phyloP scores from a whole-genome alignment of 2,113 vertebrate species.

The Neotragus moschatus region DNA sequence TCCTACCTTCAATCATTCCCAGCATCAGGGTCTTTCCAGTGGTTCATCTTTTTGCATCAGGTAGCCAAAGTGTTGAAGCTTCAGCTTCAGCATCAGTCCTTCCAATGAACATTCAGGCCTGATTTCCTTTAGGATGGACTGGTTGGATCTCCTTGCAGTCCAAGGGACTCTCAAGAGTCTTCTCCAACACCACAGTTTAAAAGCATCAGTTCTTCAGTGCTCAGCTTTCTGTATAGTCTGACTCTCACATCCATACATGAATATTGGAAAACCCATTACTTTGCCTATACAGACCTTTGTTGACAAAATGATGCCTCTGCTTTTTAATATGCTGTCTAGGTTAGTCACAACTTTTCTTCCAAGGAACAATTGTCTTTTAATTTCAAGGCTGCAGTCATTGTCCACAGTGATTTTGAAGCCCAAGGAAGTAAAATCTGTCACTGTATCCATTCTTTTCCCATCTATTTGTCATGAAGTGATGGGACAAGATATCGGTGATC shows the following conservation, averaged over 20 bases:
- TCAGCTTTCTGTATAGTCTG: background rate
- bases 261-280: background rate
- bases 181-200: background rate
- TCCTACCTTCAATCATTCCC: background rate
- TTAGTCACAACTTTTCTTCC: background rate
- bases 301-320: background rate
- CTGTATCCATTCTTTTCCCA: background rate
- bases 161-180: background rate
- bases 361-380: background rate
- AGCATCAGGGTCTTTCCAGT: background rate
- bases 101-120: background rate
- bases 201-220: background rate
- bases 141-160: background rate
- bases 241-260: background rate
- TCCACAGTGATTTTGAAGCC: background rate
- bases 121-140: background rate
- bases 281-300: background rate
- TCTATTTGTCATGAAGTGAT: background rate
- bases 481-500: no score
- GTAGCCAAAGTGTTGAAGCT: background rate
- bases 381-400: background rate
- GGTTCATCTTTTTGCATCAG: background rate
- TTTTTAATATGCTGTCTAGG: background rate
- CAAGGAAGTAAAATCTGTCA: background rate
- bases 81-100: background rate